A percentile compares a stretch with the other conserved stretches of the same genome.
phyloP scores from a whole-genome alignment of 2,797 vertebrate genomes.

The Scyliorhinus canicula region DNA sequence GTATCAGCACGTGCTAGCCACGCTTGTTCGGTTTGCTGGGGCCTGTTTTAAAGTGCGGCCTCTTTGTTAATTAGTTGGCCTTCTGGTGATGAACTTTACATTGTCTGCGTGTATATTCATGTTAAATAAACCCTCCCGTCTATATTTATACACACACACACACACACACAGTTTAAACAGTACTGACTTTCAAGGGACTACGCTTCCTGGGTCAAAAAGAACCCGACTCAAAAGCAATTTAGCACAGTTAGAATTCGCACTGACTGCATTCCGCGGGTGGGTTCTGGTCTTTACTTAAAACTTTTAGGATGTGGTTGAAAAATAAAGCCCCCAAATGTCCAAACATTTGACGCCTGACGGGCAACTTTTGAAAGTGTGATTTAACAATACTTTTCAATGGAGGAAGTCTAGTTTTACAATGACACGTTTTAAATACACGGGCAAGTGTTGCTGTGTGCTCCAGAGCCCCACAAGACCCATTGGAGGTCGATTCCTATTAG shows the following conservation, averaged over 20 bases:
- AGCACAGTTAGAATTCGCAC: not conserved
- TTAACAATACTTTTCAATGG: not conserved
- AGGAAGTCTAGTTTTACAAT: not conserved
- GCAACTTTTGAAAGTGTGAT: not conserved
- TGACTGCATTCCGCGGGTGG: not conserved
- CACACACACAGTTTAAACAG: not conserved
- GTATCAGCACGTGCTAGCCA: slow-evolving; percentile 48
- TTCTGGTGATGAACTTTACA: slow-evolving; percentile 34
- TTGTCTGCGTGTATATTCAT: not conserved
- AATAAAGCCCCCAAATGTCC: not conserved
- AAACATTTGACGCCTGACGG: not conserved
- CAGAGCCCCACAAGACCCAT: not conserved
- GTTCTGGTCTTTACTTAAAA: not conserved
- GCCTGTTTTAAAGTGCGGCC: slow-evolving; percentile 29
- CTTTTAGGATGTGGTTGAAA: not conserved
- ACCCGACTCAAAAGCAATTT: not conserved
- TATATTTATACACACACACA: too few relatives aligned
- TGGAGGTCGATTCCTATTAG: slow-evolving; percentile 19
- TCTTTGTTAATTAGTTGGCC: slow-evolving; percentile 26
- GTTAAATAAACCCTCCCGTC: slow-evolving; percentile 19
- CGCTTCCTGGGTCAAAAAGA: not conserved
- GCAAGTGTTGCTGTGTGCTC: not conserved
- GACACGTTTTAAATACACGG: not conserved
- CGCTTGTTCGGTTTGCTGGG: slow-evolving; percentile 40
- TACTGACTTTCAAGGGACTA: not conserved